Evolutionary conservation across 2,888 invertebrate genomes (phyloP), one percentile per base, ranked within the genome.

Genomic region (Cordilura impudica): DNA sequence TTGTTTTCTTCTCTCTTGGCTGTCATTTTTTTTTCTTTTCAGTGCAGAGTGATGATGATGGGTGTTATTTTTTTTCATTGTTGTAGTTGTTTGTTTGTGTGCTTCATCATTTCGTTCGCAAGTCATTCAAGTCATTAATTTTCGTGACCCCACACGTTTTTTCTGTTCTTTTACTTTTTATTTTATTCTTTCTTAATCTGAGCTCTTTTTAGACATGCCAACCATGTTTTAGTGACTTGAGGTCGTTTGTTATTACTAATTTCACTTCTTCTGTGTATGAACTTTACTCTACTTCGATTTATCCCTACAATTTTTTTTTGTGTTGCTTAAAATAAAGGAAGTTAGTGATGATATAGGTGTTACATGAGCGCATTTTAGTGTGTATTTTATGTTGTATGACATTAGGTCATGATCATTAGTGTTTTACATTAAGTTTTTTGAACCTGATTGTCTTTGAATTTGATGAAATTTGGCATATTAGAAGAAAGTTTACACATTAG

Each of bases 111-210:
- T 82, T 80, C 66, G 67, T 78, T 73, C 72, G 80, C 84, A 82
- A 85, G 84, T 85, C 85, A 86, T 86, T 87, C 84, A 83, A 87
- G 86, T 87, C 87, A 87, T 88, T 88, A 87, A 88, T 86, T 86
- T 83, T 83, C 83, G 83, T 82, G 85, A 84, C 85, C 86, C 83
- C 88, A 85, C 85, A 85, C 86, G 77, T 75, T 78, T 74, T 69
- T 66, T 65, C 43, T 51, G 54, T 61, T 67, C 49, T 60, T 61
- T 54, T 66, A 60, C 56, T 47, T 54, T 61, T 54, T 54, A 31
- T 47, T 58, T 54, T 56, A 26, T 75, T 79, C 54, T 60, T 75
- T 56, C 70, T 63, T 79, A 71, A 79, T 79, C 78, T 70, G 75
- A 71, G 79, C 79, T 75, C 66, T 71, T 75, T 75, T 79, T 67